A percentile compares a stretch with the other conserved stretches of the same genome.
phyloP scores from a whole-genome alignment of 2,888 invertebrate genomes.

The Lycophotia porphyrea region DNA sequence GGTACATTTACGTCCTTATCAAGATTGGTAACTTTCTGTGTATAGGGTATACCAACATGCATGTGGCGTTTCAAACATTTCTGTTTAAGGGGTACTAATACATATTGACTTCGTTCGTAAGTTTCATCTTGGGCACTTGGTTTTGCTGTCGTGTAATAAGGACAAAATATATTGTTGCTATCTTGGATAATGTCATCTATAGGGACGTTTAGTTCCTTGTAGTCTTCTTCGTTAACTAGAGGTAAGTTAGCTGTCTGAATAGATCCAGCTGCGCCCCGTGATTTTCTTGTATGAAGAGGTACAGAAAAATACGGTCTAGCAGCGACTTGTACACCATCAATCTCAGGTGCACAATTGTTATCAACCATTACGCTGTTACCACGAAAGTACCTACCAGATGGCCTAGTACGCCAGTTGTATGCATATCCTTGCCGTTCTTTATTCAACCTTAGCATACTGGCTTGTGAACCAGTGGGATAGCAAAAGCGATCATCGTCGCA shows the following conservation, averaged over 20 bases:
- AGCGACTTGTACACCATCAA: slow-evolving; percentile 23
- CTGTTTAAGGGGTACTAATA: slow-evolving; percentile 12
- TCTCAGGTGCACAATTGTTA: slow-evolving; percentile 39
- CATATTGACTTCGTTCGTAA: slow-evolving; percentile 13
- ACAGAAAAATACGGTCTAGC: slow-evolving; percentile 16
- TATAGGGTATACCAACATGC: not conserved
- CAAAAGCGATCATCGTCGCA: slow-evolving; percentile 66
- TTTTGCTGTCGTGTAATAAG: slow-evolving; percentile 8
- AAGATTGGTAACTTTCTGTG: not conserved
- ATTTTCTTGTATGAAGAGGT: slow-evolving; percentile 7
- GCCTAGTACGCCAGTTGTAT: slow-evolving; percentile 33
- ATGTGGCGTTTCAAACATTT: slow-evolving; percentile 2
- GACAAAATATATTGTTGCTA: slow-evolving; percentile 15
- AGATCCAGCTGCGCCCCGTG: slow-evolving; percentile 1
- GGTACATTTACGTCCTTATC: slow-evolving; percentile 25
- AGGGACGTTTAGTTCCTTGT: slow-evolving; percentile 4
- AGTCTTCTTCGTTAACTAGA: slow-evolving; percentile 45
- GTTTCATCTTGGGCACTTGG: slow-evolving; percentile 6
- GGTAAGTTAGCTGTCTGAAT: slow-evolving; percentile 32
- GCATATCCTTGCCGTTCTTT: slow-evolving; percentile 60
- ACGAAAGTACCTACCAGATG: slow-evolving; percentile 45
- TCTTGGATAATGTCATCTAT: not conserved
- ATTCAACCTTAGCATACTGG: slow-evolving; percentile 68
- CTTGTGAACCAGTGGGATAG: slow-evolving; percentile 77
- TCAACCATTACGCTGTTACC: slow-evolving; percentile 61